Base-by-base conservation (phyloP, 2,113 vertebrate species). In the Nipponia nippon region DNA sequence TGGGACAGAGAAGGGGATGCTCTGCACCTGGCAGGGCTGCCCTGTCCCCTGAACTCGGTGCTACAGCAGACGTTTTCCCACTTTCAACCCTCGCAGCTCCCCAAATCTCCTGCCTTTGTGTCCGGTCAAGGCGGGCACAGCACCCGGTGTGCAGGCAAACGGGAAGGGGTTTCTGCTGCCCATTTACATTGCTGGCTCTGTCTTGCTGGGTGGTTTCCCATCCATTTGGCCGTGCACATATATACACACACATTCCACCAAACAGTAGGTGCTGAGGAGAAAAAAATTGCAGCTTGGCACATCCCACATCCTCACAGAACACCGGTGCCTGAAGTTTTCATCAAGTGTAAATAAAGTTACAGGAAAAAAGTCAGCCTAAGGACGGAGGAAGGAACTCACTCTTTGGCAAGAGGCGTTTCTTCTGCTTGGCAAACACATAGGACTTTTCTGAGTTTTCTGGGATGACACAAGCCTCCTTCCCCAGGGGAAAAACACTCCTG, bases 201-300 rank as follows among this genome's bases (percentile, higher is more conserved):
- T 18, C 44, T 66, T 20, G 6, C 59, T 0, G 0, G 0, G 15
- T 61, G 22, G 6, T 52, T 84, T 70, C 63, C 58, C 29, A 46
- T 46, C n/a, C 4, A 0, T 70, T 56, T 88, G 70, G 36, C 40
- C 3, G 0, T 6, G 66, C 32, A 18, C 10, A 4, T 1, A 0
- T 44, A 34, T 14, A 26, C 12, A 18, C 40, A 42, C 40, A 40
- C 40, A 10, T 12, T 13, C 12, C 6, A 13, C n/a, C 4, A 3
- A 85, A 18, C 25, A 14, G 30, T 20, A 47, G 34, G 8, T 1
- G 2, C 14, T 4, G 4, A 7, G 47, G 40, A 42, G 13, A 42
- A 40, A 40, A 21, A 52, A 36, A 69, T 47, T 32, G 19, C 46
- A 72, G 47, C n/a, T 21, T 66, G 52, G 71, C 52, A 76, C 25